Base-by-base conservation (phyloP, 2,888 invertebrate species). In the Yponomeuta plumbellus region DNA sequence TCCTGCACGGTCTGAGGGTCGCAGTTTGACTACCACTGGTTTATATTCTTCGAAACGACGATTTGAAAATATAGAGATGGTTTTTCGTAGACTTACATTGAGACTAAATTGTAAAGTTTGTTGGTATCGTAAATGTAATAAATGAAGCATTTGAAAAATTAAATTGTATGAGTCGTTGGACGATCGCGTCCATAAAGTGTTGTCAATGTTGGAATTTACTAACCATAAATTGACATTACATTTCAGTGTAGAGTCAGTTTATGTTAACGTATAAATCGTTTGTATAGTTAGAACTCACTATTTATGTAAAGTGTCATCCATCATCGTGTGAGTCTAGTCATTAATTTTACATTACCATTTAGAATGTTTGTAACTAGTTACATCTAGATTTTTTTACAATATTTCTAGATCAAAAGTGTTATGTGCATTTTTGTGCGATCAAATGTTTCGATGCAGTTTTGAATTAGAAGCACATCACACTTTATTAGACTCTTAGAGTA, bases 161-260 rank as follows among this genome's bases (percentile, higher is more conserved):
- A 34, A 34, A 34, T 61, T 64, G 64, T 65, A 44, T 69, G 78
- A 81, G 76, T 90, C 90, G 90, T 91, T 91, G 90, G 90, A 82
- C 90, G 90, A 87, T 89, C 90, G 89, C 81, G 91, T 90, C 89
- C 90, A 86, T 71, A 73, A 80, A 84, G 77, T 73, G 77, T 81
- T 75, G 34, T 34, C 34, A 17, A 17, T 52, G 44, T 52, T 52
- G 75, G 44, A 67, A 74, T 82, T 79, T 85, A 77, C 84, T 84
- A 83, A 80, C 68, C 80, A 77, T 80, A 81, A 84, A 81, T 86
- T 83, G 84, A 86, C 81, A 72, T 67, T 20, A 69, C 13, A 52
- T 52, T 52, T 17, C 44, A 52, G 5, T 17, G 44, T 52, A 52
- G 17, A 52, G 44, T 52, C 44, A 52, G 17, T 52, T 52, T 52